phyloP scores from a whole-genome alignment of 1,140 invertebrate genomes.

The Condylostylus longicornis region DNA sequence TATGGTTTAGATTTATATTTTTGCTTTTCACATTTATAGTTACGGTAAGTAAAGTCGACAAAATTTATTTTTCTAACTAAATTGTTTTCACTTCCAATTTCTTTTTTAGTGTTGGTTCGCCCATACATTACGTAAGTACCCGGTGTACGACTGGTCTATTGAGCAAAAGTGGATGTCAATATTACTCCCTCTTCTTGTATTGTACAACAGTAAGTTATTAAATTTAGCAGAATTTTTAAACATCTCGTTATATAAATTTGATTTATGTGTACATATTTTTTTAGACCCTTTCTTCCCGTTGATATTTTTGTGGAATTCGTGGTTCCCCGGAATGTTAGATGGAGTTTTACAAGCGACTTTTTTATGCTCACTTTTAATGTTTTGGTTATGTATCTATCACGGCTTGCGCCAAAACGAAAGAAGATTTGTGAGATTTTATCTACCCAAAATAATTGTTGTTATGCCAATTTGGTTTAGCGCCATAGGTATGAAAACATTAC shows the following conservation, averaged over 20 bases:
- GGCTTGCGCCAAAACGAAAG: constrained; percentile 87
- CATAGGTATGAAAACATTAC: too few relatives aligned
- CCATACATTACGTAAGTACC: constrained; percentile 74
- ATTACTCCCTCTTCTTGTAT: constrained; percentile 71
- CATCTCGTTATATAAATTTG: constrained; percentile 2
- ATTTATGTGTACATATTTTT: constrained; percentile 11
- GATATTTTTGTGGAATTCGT: constrained; percentile 76
- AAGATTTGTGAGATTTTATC: constrained; percentile 70
- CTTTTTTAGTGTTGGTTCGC: constrained; percentile 77
- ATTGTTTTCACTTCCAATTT: constrained; percentile 4
- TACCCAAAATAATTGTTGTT: constrained; percentile 80
- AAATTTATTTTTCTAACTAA: constrained; percentile 8
- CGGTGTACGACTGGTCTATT: constrained; percentile 86
- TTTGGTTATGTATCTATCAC: constrained; percentile 81
- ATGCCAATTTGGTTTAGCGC: constrained; percentile 75
- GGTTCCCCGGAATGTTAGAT: constrained; percentile 81
- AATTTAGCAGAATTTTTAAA: neutral
- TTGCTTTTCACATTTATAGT: constrained; percentile 71
- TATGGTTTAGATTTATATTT: constrained; percentile 92
- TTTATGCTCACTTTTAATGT: constrained; percentile 71
- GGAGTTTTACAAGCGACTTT: constrained; percentile 82
- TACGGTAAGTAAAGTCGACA: constrained; percentile 51
- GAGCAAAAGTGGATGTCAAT: constrained; percentile 94
- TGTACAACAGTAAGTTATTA: constrained; percentile 72
- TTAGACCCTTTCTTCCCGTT: constrained; percentile 87